These are phyloP conservation scores for Agapornis roseicollis DNA, from an alignment of 2,113 vertebrate species.

Conservation along the genomic window DNA sequence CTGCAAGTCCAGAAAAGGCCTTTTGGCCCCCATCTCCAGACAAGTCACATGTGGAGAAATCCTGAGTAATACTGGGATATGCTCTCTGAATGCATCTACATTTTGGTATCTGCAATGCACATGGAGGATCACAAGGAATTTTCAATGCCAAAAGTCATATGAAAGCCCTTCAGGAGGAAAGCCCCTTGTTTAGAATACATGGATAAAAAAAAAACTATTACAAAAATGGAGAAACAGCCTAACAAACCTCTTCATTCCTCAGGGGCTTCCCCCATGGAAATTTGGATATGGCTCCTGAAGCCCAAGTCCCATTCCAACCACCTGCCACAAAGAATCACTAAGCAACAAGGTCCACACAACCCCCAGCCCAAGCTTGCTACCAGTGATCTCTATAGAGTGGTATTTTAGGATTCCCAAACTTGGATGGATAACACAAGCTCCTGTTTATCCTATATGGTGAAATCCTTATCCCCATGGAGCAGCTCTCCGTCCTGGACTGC, in stretches of 20 bases:
- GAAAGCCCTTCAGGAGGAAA: neutral
- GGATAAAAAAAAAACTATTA: neutral
- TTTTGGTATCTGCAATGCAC: neutral
- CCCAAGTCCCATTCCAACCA: neutral
- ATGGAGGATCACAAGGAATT: conserved; percentile 6
- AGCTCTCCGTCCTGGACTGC: neutral
- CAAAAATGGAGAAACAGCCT: neutral
- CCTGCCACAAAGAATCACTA: neutral
- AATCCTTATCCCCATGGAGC: neutral
- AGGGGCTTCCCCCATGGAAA: neutral
- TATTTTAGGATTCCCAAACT: neutral
- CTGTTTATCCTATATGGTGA: neutral
- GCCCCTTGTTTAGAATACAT: neutral
- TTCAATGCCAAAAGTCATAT: conserved; percentile 33
- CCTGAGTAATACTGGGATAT: neutral
- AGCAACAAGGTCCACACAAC: neutral
- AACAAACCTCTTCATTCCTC: neutral
- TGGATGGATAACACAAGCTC: neutral
- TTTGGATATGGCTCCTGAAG: neutral
- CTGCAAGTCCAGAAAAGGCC: neutral
- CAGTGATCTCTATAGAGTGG: neutral
- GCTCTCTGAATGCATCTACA: neutral
- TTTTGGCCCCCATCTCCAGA: neutral
- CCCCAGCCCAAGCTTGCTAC: neutral
- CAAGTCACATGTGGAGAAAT: neutral